phyloP scores from a whole-genome alignment of 2,888 invertebrate genomes.

The Meteorus cinctellus region DNA sequence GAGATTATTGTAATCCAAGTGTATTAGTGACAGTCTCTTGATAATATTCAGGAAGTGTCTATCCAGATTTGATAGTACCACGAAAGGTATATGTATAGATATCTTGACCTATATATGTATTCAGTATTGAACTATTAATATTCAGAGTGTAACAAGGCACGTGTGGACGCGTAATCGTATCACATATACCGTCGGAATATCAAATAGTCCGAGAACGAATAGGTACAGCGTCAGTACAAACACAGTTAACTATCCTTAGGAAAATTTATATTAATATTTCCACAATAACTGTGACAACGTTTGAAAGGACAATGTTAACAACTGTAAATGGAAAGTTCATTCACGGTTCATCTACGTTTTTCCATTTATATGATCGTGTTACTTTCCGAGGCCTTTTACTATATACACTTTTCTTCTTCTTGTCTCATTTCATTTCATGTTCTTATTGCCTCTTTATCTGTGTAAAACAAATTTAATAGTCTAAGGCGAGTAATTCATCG shows the following conservation, averaged over 20 bases:
- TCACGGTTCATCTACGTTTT: conserved; percentile 17
- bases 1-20: not conserved
- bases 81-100: not conserved
- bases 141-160: conserved; percentile 33
- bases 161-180: conserved; percentile 49
- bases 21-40: not conserved
- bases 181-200: conserved; percentile 20
- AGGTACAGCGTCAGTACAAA: conserved; percentile 45
- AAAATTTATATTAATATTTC: not conserved
- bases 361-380: conserved; percentile 9
- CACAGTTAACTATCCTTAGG: conserved; percentile 22
- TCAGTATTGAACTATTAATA: conserved; percentile 26
- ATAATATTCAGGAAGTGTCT: not conserved
- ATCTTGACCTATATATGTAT: conserved; percentile 1
- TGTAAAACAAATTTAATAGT: too few relatives aligned
- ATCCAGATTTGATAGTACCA: not conserved
- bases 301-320: conserved; percentile 13
- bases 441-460: not conserved
- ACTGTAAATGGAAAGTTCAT: conserved; percentile 27
- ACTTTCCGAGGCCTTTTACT: not conserved
- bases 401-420: not conserved
- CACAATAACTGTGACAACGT: not conserved
- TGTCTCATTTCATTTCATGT: not conserved
- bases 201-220: conserved; percentile 17
- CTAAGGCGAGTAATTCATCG: too few relatives aligned